phyloP scores from a whole-genome alignment of 2,797 vertebrate genomes.

The Falco novaeseelandiae region DNA sequence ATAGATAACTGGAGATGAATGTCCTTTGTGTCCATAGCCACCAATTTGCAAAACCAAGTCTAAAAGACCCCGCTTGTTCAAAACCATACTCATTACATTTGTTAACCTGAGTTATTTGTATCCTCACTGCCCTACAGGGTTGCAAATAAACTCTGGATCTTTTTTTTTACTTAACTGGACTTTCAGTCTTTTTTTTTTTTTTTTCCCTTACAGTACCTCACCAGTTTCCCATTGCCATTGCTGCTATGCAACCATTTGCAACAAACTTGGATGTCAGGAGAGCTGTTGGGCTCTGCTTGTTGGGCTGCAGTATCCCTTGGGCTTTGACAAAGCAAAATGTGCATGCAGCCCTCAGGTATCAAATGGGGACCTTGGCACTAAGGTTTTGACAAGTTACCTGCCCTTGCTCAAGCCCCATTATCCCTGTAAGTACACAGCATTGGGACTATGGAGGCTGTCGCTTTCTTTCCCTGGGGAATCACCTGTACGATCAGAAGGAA shows the following conservation, averaged over 20 bases:
- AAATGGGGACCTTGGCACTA: neutral
- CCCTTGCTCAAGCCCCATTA: neutral
- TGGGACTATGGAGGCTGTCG: constrained; percentile 30
- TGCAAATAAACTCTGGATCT: neutral
- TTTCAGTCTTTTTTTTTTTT: neutral
- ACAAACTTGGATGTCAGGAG: neutral
- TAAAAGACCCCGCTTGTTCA: neutral
- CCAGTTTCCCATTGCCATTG: neutral
- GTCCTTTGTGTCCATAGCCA: neutral
- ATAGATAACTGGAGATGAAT: neutral
- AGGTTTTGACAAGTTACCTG: constrained; percentile 44
- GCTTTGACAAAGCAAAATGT: constrained; percentile 8
- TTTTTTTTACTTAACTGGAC: neutral
- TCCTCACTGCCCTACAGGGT: neutral
- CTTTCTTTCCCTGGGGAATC: constrained; percentile 31
- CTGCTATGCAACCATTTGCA: neutral
- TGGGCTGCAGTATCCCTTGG: neutral
- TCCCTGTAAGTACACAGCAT: neutral
- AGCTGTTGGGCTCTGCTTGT: neutral
- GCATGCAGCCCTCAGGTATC: neutral
- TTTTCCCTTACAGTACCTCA: neutral
- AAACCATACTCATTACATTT: neutral
- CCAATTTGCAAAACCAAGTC: neutral
- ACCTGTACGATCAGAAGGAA: constrained; percentile 46
- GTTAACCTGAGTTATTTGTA: neutral